Conservation (phyloP, 2,888 invertebrate species). For the Stenoptilia bipunctidactyla region DNA sequence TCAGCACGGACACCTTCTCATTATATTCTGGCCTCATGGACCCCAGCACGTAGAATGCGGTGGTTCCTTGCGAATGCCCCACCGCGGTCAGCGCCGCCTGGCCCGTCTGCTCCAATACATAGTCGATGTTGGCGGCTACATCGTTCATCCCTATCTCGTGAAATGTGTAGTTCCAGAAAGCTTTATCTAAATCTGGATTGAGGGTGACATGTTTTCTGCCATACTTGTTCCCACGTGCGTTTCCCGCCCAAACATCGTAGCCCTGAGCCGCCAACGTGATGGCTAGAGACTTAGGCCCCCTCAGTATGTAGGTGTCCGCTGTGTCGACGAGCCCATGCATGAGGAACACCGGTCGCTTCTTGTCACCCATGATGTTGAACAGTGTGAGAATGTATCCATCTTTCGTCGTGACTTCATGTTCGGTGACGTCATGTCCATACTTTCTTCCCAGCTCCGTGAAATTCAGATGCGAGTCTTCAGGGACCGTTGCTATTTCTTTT, state of each 20-base stretch:
- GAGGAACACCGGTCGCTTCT: slow-evolving; percentile 21
- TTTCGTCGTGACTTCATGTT: slow-evolving; percentile 20
- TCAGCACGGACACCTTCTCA: slow-evolving; percentile 55
- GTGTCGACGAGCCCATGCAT: slow-evolving; percentile 30
- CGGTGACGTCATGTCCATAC: slow-evolving; percentile 19
- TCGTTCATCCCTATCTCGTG: slow-evolving; percentile 79
- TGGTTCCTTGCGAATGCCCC: slow-evolving; percentile 77
- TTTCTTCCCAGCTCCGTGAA: slow-evolving; percentile 24
- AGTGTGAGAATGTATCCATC: slow-evolving; percentile 28
- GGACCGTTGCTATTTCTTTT: neutral
- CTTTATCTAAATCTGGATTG: slow-evolving; percentile 29
- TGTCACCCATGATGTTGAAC: slow-evolving; percentile 23
- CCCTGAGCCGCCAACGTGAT: slow-evolving; percentile 45
- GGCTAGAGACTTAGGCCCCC: slow-evolving; percentile 24
- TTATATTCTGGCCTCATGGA: slow-evolving; percentile 66
- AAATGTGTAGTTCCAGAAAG: slow-evolving; percentile 70
- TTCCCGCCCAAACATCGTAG: slow-evolving; percentile 49
- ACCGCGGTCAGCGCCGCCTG: slow-evolving; percentile 67
- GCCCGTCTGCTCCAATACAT: slow-evolving; percentile 39
- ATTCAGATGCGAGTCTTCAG: slow-evolving; percentile 14
- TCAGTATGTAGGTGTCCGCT: slow-evolving; percentile 25
- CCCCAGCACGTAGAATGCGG: slow-evolving; percentile 61
- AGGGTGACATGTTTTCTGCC: slow-evolving; percentile 55
- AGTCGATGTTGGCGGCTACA: slow-evolving; percentile 71
- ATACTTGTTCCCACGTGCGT: slow-evolving; percentile 72